These are phyloP conservation scores for Triops longicaudatus DNA, from an alignment of 1,140 invertebrate species.

Conservation along the genomic window DNA sequence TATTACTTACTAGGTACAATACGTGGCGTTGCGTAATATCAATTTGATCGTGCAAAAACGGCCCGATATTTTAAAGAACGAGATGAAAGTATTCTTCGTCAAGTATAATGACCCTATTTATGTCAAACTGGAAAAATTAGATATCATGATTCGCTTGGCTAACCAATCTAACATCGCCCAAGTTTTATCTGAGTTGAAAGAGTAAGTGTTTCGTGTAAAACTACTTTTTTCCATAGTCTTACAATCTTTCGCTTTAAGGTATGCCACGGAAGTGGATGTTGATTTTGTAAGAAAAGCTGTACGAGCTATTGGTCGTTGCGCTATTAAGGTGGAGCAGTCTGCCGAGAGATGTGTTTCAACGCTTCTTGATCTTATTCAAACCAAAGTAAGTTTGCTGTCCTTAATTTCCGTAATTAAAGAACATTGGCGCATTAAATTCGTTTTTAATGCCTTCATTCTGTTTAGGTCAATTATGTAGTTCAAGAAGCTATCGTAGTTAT, in stretches of 20 bases:
- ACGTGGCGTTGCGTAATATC: constrained; percentile 96
- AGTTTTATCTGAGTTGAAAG: constrained; percentile 96
- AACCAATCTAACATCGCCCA: constrained; percentile 97
- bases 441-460: background rate
- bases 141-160: constrained; percentile 98
- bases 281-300: constrained; percentile 99
- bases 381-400: constrained; percentile 58
- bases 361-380: constrained; percentile 97
- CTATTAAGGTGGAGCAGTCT: constrained; percentile 98
- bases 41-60: constrained; percentile 99
- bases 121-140: constrained; percentile 97
- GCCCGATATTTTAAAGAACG: constrained; percentile 97
- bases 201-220: constrained; percentile 41
- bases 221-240: constrained; percentile 31
- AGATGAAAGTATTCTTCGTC: constrained; percentile 99
- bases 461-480: constrained; percentile 91
- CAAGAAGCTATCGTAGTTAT: constrained; percentile 99
- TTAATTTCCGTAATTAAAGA: constrained; percentile 5
- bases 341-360: constrained; percentile 98
- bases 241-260: constrained; percentile 36
- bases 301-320: constrained; percentile 94
- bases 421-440: constrained; percentile 2
- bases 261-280: constrained; percentile 99
- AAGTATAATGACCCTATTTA: constrained; percentile 99
- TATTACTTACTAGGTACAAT: constrained; percentile 60